Conservation (phyloP, 2,888 invertebrate genomes). For the Sinelater perroti region DNA sequence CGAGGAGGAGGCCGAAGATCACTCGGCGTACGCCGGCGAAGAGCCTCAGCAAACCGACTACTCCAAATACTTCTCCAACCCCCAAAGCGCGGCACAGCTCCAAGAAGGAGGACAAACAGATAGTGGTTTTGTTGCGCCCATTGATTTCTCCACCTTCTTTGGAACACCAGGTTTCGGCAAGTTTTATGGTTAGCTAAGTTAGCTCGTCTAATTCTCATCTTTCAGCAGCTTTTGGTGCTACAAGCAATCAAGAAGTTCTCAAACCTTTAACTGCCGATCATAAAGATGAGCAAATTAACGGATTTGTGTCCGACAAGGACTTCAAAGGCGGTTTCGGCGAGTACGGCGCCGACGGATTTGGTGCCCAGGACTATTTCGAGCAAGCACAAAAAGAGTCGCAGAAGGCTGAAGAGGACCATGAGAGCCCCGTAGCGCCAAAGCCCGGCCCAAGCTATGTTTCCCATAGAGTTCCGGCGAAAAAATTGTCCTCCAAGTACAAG, state of each 20-base stretch:
- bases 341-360: constrained; percentile 38
- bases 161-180: constrained; percentile 60
- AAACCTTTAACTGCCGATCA: constrained; percentile 27
- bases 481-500: too few relatives aligned
- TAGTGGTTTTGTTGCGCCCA: constrained; percentile 58
- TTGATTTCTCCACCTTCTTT: constrained; percentile 67
- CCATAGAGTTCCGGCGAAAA: constrained; percentile 49
- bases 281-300: constrained; percentile 3
- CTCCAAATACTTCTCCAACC: constrained; percentile 55
- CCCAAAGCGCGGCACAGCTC: constrained; percentile 33
- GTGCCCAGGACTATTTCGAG: constrained; percentile 57
- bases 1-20: constrained; percentile 48
- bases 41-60: constrained; percentile 50
- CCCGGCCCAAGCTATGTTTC: constrained; percentile 55
- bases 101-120: constrained; percentile 23
- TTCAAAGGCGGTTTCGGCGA: constrained; percentile 21
- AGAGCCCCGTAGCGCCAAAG: constrained; percentile 42
- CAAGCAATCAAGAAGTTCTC: constrained; percentile 38
- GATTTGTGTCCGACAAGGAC: constrained; percentile 18
- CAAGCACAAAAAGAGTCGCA: constrained; percentile 48
- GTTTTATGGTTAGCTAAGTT: neutral
- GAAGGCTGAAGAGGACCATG: constrained; percentile 38
- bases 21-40: constrained; percentile 44
- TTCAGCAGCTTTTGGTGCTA: constrained; percentile 30
- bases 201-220: neutral